Base-by-base conservation (phyloP, 2,113 vertebrate genomes). In the Cochlearius cochlearius region DNA sequence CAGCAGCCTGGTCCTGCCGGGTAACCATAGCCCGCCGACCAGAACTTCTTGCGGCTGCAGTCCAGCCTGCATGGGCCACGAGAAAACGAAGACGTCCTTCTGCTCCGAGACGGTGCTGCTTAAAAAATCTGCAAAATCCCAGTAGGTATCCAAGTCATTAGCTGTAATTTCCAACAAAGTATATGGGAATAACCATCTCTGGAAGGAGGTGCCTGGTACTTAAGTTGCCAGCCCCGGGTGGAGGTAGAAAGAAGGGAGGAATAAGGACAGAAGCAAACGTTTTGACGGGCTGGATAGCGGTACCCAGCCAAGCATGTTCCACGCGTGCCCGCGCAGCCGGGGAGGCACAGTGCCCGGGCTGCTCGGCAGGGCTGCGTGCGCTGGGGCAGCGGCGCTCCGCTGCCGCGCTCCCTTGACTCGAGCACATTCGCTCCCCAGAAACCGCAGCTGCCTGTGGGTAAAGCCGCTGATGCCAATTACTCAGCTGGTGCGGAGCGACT, bases 61-160 rank as follows among this genome's bases (percentile, higher is more conserved):
- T 29, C 93, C 98, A 66, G 95, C 97, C 95, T 97, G 97, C 10
- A 41, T 91, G 66, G 80, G 96, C 5, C 97, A 97, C 0, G 96
- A 97, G 94, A 98, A 97, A 78, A 96, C 68, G 1, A 98, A 98
- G 85, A n/a, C 94, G 0, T 80, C 98, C 64, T 97, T 94, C 92
- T 98, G 97, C 95, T 98, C 98, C 0, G 98, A 98, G 86, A 90
- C 97, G 0, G 94, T 56, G 6, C 98, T 98, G 27, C 74, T 97
- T 19, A 98, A 96, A 89, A 98, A 97, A 34, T 22, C 95, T 56
- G 84, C 97, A 58, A 98, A 90, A 66, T 94, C 98, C 64, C 98
- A 98, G 98, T 98, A 98, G 16, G 98, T 98, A 96, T 23, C 94
- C 22, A 12, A 56, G 26, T 5, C 6, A 3, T 12, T 5, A 14